A percentile compares a stretch with the other conserved stretches of the same genome.
Conservation (phyloP, 2,797 vertebrate genomes). For the Hozukius guyotensis region DNA sequence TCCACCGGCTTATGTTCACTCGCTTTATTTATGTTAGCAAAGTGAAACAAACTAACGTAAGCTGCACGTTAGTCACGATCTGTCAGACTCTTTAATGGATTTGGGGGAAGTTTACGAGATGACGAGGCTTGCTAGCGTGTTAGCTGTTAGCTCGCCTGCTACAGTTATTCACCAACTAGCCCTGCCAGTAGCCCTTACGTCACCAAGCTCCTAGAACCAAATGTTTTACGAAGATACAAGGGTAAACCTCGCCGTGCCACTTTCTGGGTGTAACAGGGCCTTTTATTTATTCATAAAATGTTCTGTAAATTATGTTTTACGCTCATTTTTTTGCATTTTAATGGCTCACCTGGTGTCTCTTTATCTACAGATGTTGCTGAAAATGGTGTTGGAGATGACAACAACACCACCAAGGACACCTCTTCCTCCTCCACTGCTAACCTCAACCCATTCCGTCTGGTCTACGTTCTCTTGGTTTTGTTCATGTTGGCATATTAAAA, state of each 20-base stretch:
- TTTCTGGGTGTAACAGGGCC: not conserved
- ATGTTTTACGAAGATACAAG: not conserved
- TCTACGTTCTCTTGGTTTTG: not conserved
- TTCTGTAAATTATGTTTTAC: not conserved
- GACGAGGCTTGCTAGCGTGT: not conserved
- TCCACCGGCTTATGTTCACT: not conserved
- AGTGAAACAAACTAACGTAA: not conserved
- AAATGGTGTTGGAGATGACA: rapidly evolving
- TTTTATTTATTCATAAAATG: not conserved
- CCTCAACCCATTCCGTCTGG: not conserved
- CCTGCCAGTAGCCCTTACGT: too few relatives aligned
- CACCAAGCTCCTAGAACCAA: not conserved
- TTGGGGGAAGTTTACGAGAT: not conserved
- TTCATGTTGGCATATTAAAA: not conserved
- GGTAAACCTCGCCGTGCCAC: not conserved
- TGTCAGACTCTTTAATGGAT: not conserved
- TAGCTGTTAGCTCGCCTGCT: not conserved
- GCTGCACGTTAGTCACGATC: not conserved
- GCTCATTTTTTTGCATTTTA: not conserved
- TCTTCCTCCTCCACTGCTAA: not conserved
- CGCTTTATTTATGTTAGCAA: not conserved
- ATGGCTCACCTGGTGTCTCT: not conserved
- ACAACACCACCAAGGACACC: not conserved
- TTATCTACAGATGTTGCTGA: not conserved
- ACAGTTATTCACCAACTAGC: not conserved